Percentiles rank a stretch among this genome's conserved stretches.
These are phyloP conservation scores for Chalcosyrphus nemorum DNA, from an alignment of 2,888 invertebrate genomes.

Conservation along the genomic window DNA sequence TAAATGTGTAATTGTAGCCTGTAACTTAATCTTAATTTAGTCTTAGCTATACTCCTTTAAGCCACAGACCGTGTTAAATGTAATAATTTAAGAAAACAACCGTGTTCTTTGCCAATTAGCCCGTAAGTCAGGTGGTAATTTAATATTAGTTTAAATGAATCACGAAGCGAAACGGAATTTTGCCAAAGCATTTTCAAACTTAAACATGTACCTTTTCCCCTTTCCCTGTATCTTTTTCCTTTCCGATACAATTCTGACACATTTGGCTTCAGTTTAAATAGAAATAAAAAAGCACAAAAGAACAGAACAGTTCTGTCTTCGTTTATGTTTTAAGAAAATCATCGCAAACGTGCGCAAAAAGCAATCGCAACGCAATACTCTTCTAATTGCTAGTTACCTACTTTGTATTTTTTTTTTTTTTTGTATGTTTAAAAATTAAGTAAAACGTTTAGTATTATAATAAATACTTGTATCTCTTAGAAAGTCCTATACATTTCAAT, in stretches of 20 bases:
- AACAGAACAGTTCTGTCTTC: constrained; percentile 60
- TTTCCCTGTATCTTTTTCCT: constrained; percentile 29
- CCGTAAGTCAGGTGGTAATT: constrained; percentile 69
- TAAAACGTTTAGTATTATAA: constrained; percentile 69
- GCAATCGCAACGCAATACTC: constrained; percentile 54
- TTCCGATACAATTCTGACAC: constrained; percentile 26
- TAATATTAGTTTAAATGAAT: constrained; percentile 49
- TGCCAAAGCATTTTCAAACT: constrained; percentile 72
- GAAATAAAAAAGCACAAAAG: constrained; percentile 6
- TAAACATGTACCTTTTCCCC: constrained; percentile 25
- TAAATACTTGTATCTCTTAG: constrained; percentile 57
- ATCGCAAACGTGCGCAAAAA: constrained; percentile 3
- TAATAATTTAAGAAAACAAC: constrained; percentile 59
- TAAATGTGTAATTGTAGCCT: constrained; percentile 47
- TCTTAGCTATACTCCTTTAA: constrained; percentile 33
- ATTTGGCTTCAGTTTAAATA: constrained; percentile 53
- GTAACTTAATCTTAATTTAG: constrained; percentile 23
- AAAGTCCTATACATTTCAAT: constrained; percentile 57
- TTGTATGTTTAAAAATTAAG: constrained; percentile 57
- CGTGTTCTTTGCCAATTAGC: constrained; percentile 73
- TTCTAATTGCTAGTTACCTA: constrained; percentile 69
- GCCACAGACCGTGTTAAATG: constrained; percentile 62
- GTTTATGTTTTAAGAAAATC: constrained; percentile 63
- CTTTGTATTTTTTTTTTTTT: constrained; percentile 49
- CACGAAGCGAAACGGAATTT: constrained; percentile 73